Conservation (phyloP, 1,140 invertebrate species). For the Orchestia grillus region DNA sequence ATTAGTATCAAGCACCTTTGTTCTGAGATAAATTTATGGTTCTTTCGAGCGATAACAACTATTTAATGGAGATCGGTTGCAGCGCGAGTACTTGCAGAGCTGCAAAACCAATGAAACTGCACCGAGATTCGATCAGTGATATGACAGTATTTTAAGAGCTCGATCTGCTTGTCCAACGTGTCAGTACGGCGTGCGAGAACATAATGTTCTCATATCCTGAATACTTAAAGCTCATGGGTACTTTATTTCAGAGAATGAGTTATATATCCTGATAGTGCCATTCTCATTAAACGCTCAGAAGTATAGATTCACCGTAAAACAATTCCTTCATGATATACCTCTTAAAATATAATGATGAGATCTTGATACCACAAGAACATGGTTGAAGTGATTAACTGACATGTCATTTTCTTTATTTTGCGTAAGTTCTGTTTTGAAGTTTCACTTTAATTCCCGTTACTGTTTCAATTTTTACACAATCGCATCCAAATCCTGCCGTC, state of each 20-base stretch:
- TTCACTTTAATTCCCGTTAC: too few relatives aligned
- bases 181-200: not conserved
- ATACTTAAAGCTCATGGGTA: not conserved
- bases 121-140: not conserved
- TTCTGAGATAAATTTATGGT: not conserved
- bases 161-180: not conserved
- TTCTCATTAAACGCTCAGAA: not conserved
- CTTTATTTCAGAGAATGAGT: not conserved
- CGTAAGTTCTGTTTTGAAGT: too few relatives aligned
- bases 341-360: not conserved
- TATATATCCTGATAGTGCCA: not conserved
- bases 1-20: not conserved
- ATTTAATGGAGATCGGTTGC: not conserved
- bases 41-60: not conserved
- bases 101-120: not conserved
- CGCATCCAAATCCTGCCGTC: too few relatives aligned
- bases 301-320: not conserved
- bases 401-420: too few relatives aligned
- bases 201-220: not conserved
- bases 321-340: not conserved
- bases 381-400: too few relatives aligned
- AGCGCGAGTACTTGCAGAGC: not conserved
- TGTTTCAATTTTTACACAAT: too few relatives aligned
- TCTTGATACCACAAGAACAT: too few relatives aligned
- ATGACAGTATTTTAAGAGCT: not conserved